Percentiles rank a stretch among this genome's conserved stretches.
These are phyloP conservation scores for Volucella bombylans DNA, from an alignment of 2,888 invertebrate genomes.

Conservation along the genomic window DNA sequence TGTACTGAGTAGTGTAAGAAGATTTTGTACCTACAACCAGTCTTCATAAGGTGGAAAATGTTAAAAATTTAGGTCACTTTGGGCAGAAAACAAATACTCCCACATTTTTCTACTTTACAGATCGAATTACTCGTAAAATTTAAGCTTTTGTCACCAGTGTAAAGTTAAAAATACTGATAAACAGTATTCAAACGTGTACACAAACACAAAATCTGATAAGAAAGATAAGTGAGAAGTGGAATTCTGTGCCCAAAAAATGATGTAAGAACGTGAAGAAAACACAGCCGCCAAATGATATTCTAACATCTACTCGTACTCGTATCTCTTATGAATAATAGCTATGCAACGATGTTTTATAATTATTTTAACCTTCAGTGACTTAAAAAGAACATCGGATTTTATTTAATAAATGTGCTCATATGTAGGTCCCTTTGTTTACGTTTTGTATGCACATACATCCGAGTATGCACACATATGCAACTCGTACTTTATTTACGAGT, in stretches of 20 bases:
- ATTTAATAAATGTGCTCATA: too few relatives aligned
- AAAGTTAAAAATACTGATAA: slow-evolving; percentile 41
- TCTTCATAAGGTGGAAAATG: too few relatives aligned
- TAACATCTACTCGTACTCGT: background rate
- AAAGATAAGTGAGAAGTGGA: slow-evolving; percentile 52
- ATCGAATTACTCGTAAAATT: too few relatives aligned
- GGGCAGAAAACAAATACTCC: too few relatives aligned
- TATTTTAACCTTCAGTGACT: slow-evolving; percentile 62
- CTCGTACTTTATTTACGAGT: too few relatives aligned
- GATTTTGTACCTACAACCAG: too few relatives aligned
- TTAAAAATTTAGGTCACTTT: too few relatives aligned
- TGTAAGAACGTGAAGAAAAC: slow-evolving; percentile 16
- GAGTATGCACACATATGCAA: too few relatives aligned
- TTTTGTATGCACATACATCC: too few relatives aligned
- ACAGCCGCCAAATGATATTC: background rate
- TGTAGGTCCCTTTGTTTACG: too few relatives aligned
- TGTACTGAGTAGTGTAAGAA: too few relatives aligned
- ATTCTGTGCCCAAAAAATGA: slow-evolving; percentile 23
- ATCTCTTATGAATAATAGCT: slow-evolving; percentile 2
- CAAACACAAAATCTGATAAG: slow-evolving; percentile 54
- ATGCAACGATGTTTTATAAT: slow-evolving; percentile 39
- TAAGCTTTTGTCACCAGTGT: slow-evolving; percentile 7
- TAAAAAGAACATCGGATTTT: slow-evolving; percentile 4
- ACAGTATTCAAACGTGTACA: slow-evolving; percentile 36
- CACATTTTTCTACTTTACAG: too few relatives aligned